These are phyloP conservation scores for Scolopax bukidnonensis DNA, from an alignment of 2,797 vertebrate genomes.

Conservation along the genomic window DNA sequence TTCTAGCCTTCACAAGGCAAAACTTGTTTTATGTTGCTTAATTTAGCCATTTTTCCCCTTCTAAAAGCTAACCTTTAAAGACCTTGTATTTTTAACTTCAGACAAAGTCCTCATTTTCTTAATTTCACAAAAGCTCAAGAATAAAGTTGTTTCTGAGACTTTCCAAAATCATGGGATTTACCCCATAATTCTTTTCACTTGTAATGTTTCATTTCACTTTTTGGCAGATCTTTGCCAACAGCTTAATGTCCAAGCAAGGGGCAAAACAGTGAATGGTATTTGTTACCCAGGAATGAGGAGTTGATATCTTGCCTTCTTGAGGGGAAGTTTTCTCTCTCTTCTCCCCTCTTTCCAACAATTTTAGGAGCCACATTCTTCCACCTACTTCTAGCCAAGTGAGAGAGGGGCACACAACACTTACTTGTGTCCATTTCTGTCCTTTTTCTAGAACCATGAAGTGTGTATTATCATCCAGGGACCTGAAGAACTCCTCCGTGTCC, in stretches of 20 bases:
- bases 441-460: conserved; percentile 83
- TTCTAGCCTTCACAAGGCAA: not conserved
- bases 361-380: not conserved
- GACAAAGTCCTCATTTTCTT: not conserved
- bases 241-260: not conserved
- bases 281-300: not conserved
- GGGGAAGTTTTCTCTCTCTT: not conserved
- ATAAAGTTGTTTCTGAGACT: not conserved
- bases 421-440: conserved; percentile 83
- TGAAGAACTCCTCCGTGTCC: conserved; percentile 87
- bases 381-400: not conserved
- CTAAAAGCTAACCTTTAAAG: not conserved
- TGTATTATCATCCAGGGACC: conserved; percentile 80
- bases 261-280: not conserved
- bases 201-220: not conserved
- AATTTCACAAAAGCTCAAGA: not conserved
- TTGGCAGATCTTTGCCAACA: not conserved
- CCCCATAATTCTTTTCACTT: not conserved
- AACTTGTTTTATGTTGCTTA: not conserved
- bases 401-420: conserved; percentile 46
- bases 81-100: not conserved
- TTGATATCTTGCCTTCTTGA: not conserved
- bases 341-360: not conserved
- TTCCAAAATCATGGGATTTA: not conserved
- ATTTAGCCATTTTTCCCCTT: not conserved